Percentiles rank a stretch among this genome's conserved stretches.
phyloP scores from a whole-genome alignment of 35 echinoderm and acorn worm species.

The Amphiura filiformis region DNA sequence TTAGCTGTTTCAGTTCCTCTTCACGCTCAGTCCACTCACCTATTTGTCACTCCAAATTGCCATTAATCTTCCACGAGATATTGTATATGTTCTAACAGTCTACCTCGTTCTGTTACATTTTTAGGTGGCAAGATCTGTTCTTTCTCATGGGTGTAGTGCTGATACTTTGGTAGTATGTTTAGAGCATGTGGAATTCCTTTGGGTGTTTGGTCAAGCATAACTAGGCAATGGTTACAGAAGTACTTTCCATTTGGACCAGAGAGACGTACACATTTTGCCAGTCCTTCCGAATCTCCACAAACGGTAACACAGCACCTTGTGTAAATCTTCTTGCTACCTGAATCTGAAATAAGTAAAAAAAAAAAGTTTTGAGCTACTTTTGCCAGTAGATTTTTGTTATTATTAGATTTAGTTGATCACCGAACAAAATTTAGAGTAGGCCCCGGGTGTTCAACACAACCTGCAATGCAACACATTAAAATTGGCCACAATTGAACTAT shows the following conservation, averaged over 20 bases:
- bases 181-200: not conserved
- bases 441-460: too few species aligned
- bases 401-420: too few species aligned
- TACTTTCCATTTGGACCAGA: conserved; percentile 9
- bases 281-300: not conserved
- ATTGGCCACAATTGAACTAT: too few species aligned
- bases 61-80: too few species aligned
- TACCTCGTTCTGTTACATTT: not conserved
- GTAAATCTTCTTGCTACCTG: too few species aligned
- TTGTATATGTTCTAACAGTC: not conserved
- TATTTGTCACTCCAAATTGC: too few species aligned
- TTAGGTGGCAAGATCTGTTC: not conserved
- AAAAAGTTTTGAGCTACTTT: too few species aligned
- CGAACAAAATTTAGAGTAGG: too few species aligned
- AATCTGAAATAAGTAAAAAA: too few species aligned
- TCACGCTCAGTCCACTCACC: too few species aligned
- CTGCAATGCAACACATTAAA: too few species aligned
- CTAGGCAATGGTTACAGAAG: not conserved
- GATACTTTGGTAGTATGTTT: not conserved
- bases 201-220: not conserved
- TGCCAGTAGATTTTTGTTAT: too few species aligned
- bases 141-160: not conserved
- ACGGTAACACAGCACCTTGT: not conserved
- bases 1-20: not conserved
- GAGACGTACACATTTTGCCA: not conserved